Evolutionary conservation across 2,113 vertebrate genomes (phyloP).

Genomic region (Promerops cafer): DNA sequence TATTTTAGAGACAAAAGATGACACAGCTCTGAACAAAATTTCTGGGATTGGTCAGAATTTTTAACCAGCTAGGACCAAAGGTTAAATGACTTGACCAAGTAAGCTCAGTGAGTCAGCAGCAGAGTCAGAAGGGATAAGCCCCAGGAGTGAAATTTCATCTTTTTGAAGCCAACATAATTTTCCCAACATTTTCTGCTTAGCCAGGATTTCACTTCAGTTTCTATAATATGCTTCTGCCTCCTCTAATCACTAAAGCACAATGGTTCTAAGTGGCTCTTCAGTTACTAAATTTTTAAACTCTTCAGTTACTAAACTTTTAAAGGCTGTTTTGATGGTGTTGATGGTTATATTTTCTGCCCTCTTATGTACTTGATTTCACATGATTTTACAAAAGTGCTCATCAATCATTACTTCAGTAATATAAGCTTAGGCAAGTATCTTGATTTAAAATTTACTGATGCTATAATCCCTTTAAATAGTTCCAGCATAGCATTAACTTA

Average conservation of each 20-base stretch:
- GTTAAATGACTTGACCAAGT: neutral
- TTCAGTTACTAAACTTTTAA: neutral
- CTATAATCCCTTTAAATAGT: neutral
- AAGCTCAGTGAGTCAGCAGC: neutral
- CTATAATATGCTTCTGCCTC: neutral
- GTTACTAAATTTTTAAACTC: neutral
- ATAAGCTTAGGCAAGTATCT: neutral
- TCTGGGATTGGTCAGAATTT: neutral
- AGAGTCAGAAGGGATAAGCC: neutral
- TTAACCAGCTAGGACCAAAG: neutral
- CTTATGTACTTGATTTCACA: neutral
- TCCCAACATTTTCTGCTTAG: neutral
- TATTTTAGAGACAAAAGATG: neutral
- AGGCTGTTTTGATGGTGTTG: neutral
- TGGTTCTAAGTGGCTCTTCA: neutral
- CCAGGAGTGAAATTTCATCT: neutral
- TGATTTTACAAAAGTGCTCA: neutral
- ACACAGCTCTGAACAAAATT: neutral
- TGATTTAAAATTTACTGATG: conserved; percentile 5
- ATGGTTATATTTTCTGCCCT: neutral
- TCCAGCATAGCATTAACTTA: neutral
- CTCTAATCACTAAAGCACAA: neutral
- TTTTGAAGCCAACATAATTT: neutral
- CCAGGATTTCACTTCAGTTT: neutral
- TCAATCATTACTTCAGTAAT: neutral